Evolutionary conservation across 2,113 vertebrate genomes (phyloP), one percentile per base, ranked within the genome.

Genomic region (Rattus norvegicus): DNA sequence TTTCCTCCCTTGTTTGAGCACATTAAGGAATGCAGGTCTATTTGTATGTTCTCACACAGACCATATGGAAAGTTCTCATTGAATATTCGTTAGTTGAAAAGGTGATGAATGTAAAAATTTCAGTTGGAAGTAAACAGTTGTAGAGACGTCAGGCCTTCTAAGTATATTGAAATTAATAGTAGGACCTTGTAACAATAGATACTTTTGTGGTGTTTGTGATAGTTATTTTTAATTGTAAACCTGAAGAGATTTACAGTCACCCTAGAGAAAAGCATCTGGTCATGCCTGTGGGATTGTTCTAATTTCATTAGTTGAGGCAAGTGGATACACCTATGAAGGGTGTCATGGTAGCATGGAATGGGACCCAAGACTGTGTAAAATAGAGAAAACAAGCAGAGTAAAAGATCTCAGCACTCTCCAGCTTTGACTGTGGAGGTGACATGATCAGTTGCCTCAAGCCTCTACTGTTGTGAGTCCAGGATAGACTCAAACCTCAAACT

Each of bases 11-110:
- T 7, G 33, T 12, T 3, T 52, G 10, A 24, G 61, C 56, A 91
- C 87, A 10, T 70, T 56, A 70, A 73, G 3, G 61, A 63, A 19
- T 61, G 20, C 24, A 24, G 49, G 5, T 80, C 9, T 69, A 3
- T 28, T 30, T 81, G 16, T 33, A 52, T 36, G 67, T 69, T 69
- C 67, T 69, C 14, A 28, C 3, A 4, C 63, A 65, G 63, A 65
- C 28, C 28, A 28, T 30, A 28, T 65, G 24, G 2, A 65, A 28
- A 28, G 24, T 28, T 83, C 52, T 76, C 12, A 88, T 22, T 92
- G 76, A 94, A 75, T 70, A 90, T 93, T 86, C 93, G 79, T 59
- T 80, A 4, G 67, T n/a, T 70, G 72, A 49, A 88, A 95, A 95
- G 24, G 5, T 4, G 56, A 72, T 14, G 26, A 65, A 52, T 83